Conservation (phyloP, 2,113 vertebrate genomes). For the Zeus faber region DNA sequence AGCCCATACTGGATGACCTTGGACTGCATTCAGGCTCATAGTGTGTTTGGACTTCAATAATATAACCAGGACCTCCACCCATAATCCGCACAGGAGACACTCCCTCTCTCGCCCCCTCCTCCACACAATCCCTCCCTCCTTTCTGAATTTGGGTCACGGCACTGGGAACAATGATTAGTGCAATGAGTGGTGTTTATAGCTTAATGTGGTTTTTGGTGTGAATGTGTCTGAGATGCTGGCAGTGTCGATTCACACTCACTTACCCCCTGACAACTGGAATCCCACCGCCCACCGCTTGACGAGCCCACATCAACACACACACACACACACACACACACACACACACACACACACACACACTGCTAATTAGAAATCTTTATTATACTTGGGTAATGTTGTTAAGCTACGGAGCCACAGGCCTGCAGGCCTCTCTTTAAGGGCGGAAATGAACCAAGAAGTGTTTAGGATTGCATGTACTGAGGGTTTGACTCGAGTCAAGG, state of each 20-base stretch:
- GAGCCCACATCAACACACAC: constrained; percentile 41
- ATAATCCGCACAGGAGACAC: too few species aligned
- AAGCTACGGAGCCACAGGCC: constrained; percentile 51
- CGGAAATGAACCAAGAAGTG: constrained; percentile 45
- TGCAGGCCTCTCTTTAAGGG: constrained; percentile 45
- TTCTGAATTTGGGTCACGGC: constrained; percentile 36
- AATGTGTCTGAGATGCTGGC: constrained; percentile 54
- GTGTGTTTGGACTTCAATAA: too few species aligned
- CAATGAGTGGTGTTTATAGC: constrained; percentile 47
- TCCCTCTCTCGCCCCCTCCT: constrained; percentile 12
- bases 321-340: background rate
- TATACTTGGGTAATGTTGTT: constrained; percentile 69
- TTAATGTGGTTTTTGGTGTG: constrained; percentile 38
- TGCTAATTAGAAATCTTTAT: constrained; percentile 69
- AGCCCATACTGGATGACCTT: too few species aligned
- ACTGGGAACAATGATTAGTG: constrained; percentile 49
- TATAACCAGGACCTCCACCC: too few species aligned
- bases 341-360: constrained; percentile 19
- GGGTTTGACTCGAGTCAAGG: background rate
- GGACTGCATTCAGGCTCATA: too few species aligned
- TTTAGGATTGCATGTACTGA: background rate
- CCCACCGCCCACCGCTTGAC: constrained; percentile 63
- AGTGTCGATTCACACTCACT: constrained; percentile 69
- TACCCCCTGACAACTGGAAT: constrained; percentile 68
- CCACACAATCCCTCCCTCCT: too few species aligned